Percentiles rank a stretch among this genome's conserved stretches.
These are phyloP conservation scores for Eumacrocentrus americanus DNA, from an alignment of 2,888 invertebrate species.

Conservation along the genomic window DNA sequence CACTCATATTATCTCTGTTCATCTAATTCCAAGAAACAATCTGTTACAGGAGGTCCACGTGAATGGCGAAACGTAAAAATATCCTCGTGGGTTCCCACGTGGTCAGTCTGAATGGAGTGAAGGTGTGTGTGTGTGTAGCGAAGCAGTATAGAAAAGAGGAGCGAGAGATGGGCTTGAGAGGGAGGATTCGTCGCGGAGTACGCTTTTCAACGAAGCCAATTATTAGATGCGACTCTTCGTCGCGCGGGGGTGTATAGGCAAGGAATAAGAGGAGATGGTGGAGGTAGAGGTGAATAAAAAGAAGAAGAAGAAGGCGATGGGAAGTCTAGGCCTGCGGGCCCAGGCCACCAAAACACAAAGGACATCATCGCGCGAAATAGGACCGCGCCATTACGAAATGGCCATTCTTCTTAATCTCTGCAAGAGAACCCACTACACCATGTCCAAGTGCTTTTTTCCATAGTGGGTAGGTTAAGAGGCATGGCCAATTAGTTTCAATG, in stretches of 20 bases:
- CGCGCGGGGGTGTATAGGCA: conserved; percentile 24
- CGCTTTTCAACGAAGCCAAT: conserved; percentile 61
- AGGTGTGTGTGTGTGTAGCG: conserved; percentile 23
- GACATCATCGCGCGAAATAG: conserved; percentile 3
- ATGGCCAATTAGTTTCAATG: too few relatives aligned
- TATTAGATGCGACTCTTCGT: conserved; percentile 57
- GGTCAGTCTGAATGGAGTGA: conserved; percentile 40
- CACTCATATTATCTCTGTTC: conserved; percentile 20
- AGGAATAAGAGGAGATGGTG: too few relatives aligned
- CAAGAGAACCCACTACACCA: too few relatives aligned
- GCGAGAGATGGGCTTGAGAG: conserved; percentile 27
- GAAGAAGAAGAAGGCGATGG: conserved; percentile 13
- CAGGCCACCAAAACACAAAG: conserved; percentile 31
- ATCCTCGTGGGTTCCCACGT: conserved; percentile 57
- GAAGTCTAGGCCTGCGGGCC: neutral
- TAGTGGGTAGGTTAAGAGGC: too few relatives aligned
- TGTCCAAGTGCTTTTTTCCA: too few relatives aligned
- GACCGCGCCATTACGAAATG: too few relatives aligned
- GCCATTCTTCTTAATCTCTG: too few relatives aligned
- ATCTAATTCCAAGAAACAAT: conserved; percentile 57
- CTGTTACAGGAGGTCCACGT: conserved; percentile 56
- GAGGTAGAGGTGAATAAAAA: conserved; percentile 27
- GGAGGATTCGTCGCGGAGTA: conserved; percentile 58
- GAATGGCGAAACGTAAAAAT: conserved; percentile 61
- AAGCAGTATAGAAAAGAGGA: conserved; percentile 20